phyloP scores from a whole-genome alignment of 2,888 invertebrate genomes.

The Phengaris arion region DNA sequence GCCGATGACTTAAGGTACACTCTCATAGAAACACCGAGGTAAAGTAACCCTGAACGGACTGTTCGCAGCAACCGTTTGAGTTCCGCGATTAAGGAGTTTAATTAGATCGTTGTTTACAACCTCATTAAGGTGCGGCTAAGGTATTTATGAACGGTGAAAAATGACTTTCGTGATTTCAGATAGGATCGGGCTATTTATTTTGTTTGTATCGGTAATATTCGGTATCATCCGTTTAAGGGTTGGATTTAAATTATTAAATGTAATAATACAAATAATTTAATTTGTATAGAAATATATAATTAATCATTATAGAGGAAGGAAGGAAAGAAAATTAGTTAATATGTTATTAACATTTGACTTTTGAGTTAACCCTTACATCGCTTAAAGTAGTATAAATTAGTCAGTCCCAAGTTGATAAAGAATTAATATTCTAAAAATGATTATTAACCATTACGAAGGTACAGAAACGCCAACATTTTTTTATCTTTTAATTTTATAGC shows the following conservation, averaged over 20 bases:
- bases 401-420: background rate
- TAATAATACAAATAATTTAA: background rate
- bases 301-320: background rate
- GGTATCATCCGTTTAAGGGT: constrained; percentile 11
- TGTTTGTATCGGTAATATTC: constrained; percentile 34
- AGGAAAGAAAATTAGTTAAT: background rate
- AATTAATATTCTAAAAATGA: background rate
- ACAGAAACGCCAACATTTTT: background rate
- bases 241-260: background rate
- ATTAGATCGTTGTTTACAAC: constrained; percentile 80
- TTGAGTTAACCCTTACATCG: background rate
- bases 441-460: background rate
- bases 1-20: no score
- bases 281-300: no score
- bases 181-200: constrained; percentile 41
- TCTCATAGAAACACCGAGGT: no score
- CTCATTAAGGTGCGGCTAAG: constrained; percentile 74
- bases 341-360: background rate
- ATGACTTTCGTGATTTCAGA: constrained; percentile 63
- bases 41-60: no score
- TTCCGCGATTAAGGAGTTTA: constrained; percentile 80
- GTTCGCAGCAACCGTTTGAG: constrained; percentile 74
- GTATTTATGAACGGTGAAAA: constrained; percentile 75
- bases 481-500: background rate
- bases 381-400: background rate